Percentiles rank a stretch among this genome's conserved stretches.
phyloP scores from a whole-genome alignment of 92 coral and sea anemone species.

The Bergia sp. region DNA sequence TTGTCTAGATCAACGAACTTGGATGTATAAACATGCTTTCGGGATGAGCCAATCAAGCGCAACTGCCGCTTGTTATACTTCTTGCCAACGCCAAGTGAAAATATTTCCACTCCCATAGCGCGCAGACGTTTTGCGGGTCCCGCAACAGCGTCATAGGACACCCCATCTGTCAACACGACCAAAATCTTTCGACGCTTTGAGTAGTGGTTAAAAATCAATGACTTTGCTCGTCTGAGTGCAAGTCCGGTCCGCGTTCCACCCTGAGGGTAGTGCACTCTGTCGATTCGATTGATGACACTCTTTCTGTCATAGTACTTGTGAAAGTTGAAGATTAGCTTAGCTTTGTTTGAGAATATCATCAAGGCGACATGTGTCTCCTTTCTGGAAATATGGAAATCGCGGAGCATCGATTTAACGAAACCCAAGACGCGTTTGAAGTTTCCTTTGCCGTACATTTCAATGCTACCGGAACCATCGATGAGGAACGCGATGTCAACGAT shows the following conservation, averaged over 20 bases:
- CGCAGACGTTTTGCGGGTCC: conserved; percentile 40
- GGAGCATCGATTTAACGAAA: conserved; percentile 77
- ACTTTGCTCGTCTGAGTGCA: conserved; percentile 78
- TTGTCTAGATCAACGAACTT: conserved; percentile 42
- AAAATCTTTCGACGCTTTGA: conserved; percentile 51
- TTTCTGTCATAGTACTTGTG: conserved; percentile 70
- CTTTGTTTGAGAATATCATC: conserved; percentile 75
- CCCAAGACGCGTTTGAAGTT: conserved; percentile 81
- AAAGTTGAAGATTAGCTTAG: conserved; percentile 71
- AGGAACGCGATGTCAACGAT: conserved; percentile 85
- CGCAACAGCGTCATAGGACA: conserved; percentile 23
- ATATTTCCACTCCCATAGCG: conserved; percentile 37
- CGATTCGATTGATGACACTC: conserved; percentile 71
- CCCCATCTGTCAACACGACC: conserved; percentile 44
- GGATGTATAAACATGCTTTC: conserved; percentile 30
- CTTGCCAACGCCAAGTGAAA: conserved; percentile 26
- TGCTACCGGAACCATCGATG: conserved; percentile 95
- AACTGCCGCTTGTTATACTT: conserved; percentile 39
- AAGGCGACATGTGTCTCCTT: conserved; percentile 81
- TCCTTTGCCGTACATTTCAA: conserved; percentile 88
- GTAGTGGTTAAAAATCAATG: conserved; percentile 61
- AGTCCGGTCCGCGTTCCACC: conserved; percentile 91
- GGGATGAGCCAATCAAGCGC: conserved; percentile 18
- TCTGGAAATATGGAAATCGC: conserved; percentile 78
- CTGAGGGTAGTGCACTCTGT: conserved; percentile 71